Base-by-base conservation (phyloP, 2,797 vertebrate species). In the Spea hammondii region DNA sequence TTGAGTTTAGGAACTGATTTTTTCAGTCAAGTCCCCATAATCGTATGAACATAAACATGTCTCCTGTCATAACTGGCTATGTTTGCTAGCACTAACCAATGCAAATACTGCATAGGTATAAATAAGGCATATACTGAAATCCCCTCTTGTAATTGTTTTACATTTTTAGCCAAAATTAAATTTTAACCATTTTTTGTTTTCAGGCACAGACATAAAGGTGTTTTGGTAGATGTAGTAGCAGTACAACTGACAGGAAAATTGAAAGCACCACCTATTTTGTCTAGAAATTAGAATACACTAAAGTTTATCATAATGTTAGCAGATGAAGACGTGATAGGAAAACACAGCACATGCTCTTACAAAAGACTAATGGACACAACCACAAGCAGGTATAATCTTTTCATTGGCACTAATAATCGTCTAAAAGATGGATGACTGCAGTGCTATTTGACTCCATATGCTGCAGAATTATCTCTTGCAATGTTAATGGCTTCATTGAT, bases 381-480 rank as follows among this genome's bases (percentile, higher is more conserved):
- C 75, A 82, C 80, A 74, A 82, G 55, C 75, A 78, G 80, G 80
- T 82, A 77, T 82, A 82, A 82, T 82, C 65, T 78, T 77, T 82
- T 82, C 75, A 82, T 82, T 82, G 80, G 70, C 80, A 73, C 62
- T 82, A 82, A 82, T 73, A 82, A 82, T 77, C 62, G 73, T 59
- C 74, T 77, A 78, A 74, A 82, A 77, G 75, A 78, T 53, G 51
- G 75, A 82, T 82, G 80, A 82, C 75, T 82, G 80, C 80, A 82
- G 80, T 82, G 80, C 75, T 82, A 78, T 77, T 82, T 82, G 80
- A 82, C 80, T 77, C 80, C 80, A 78, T 82, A 82, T 82, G 80
- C 75, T 82, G 80, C 75, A 77, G 80, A 82, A 82, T 74, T 73
- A 77, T 82, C 75, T 74, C 70, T 74, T 82, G 75, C 75, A 77